Evolutionary conservation across 2,797 vertebrate species (phyloP).

Genomic region (Discoglossus pictus): DNA sequence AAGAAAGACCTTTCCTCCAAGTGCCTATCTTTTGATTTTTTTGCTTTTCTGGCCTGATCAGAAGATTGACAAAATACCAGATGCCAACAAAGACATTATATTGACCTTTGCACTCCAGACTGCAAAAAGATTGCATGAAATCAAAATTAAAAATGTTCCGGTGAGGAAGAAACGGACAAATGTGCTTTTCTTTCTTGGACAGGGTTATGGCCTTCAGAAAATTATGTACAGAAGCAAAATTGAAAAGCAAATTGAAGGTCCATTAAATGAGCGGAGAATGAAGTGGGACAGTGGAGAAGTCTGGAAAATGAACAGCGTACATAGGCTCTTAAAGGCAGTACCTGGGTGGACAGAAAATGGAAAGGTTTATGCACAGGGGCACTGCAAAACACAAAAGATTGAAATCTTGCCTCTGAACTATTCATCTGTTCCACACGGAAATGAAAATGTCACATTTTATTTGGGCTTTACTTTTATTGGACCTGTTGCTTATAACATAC

Average conservation of each 20-base stretch:
- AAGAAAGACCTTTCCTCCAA: conserved; percentile 65
- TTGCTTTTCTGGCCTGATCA: conserved; percentile 83
- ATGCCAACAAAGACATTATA: conserved; percentile 69
- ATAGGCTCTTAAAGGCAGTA: conserved; percentile 64
- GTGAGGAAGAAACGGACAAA: conserved; percentile 72
- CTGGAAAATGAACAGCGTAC: conserved; percentile 64
- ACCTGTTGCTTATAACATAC: conserved; percentile 74
- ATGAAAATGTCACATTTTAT: conserved; percentile 82
- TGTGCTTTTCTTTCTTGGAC: conserved; percentile 77
- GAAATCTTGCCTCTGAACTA: conserved; percentile 65
- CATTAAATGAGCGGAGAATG: conserved; percentile 62
- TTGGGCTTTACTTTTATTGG: conserved; percentile 80
- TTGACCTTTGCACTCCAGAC: conserved; percentile 69
- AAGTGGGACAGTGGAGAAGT: conserved; percentile 66
- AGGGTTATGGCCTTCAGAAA: conserved; percentile 66
- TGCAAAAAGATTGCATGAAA: conserved; percentile 63
- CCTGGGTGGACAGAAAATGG: conserved; percentile 80
- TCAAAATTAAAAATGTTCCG: conserved; percentile 74
- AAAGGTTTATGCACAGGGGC: conserved; percentile 71
- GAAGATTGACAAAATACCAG: conserved; percentile 58
- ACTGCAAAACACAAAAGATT: conserved; percentile 60
- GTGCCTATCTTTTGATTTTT: conserved; percentile 73
- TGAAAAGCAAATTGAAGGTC: conserved; percentile 63
- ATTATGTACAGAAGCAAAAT: conserved; percentile 65
- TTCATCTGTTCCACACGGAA: conserved; percentile 72